Conservation (phyloP, 2,888 invertebrate species). For the Congeria kusceri region DNA sequence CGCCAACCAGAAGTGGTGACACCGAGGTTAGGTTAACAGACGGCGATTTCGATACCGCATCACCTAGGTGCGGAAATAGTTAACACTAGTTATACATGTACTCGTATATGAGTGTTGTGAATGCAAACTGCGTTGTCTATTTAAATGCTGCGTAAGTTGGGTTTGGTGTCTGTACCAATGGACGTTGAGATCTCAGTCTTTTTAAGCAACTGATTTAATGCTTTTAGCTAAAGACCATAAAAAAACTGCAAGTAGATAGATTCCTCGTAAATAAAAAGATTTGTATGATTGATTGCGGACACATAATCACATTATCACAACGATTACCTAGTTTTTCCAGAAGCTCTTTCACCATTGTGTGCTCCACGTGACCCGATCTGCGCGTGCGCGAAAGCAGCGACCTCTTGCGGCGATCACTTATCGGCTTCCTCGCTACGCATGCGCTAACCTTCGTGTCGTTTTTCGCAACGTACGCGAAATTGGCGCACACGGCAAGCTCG, state of each 20-base stretch:
- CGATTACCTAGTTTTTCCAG: conserved; percentile 37
- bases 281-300: too few species aligned
- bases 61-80: not conserved
- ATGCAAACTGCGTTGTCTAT: too few species aligned
- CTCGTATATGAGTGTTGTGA: too few species aligned
- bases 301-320: not conserved
- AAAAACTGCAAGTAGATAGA: too few species aligned
- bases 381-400: conserved; percentile 53
- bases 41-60: not conserved
- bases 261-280: too few species aligned
- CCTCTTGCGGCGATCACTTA: conserved; percentile 36
- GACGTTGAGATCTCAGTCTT: too few species aligned
- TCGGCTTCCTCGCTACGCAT: conserved; percentile 37
- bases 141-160: too few species aligned
- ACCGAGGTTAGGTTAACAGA: conserved; percentile 13
- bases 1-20: conserved; percentile 9
- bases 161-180: too few species aligned
- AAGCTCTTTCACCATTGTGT: conserved; percentile 34
- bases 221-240: too few species aligned
- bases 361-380: conserved; percentile 58
- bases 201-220: too few species aligned
- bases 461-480: conserved; percentile 33
- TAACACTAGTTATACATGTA: too few species aligned
- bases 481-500: conserved; percentile 66
- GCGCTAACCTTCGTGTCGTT: conserved; percentile 8